Conservation (phyloP, 2,888 invertebrate genomes). For the Parochlus steinenii region DNA sequence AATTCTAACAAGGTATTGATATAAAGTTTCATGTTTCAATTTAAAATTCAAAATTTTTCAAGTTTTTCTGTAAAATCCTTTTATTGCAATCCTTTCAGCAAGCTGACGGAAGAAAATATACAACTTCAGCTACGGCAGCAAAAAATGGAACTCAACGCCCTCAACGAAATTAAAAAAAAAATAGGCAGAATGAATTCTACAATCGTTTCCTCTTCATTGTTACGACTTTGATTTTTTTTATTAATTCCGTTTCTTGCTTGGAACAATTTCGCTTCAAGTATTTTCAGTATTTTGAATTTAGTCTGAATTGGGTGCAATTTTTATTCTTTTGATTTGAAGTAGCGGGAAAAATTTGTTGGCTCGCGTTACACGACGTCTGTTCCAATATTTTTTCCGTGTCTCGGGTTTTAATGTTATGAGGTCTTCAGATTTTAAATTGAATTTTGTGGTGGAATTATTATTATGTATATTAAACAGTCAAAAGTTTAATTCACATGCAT, state of each 20-base stretch:
- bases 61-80: constrained; percentile 6
- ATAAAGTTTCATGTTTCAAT: constrained; percentile 11
- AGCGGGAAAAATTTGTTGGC: no score
- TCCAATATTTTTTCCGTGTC: no score
- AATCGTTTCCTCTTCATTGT: constrained; percentile 12
- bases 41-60: constrained; percentile 5
- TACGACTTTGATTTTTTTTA: constrained; percentile 9
- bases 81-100: constrained; percentile 10
- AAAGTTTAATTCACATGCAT: no score
- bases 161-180: constrained; percentile 8
- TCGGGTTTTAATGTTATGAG: no score
- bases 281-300: no score
- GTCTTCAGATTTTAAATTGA: no score
- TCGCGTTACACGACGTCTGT: no score
- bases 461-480: no score
- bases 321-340: no score
- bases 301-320: no score
- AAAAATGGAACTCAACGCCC: constrained; percentile 8
- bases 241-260: constrained; percentile 13
- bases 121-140: not conserved
- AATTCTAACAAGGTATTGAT: constrained; percentile 3
- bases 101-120: not conserved
- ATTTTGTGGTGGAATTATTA: no score
- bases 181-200: constrained; percentile 7
- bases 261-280: no score